Base-by-base conservation (phyloP, 2,797 vertebrate species). In the Naso thynnoides region DNA sequence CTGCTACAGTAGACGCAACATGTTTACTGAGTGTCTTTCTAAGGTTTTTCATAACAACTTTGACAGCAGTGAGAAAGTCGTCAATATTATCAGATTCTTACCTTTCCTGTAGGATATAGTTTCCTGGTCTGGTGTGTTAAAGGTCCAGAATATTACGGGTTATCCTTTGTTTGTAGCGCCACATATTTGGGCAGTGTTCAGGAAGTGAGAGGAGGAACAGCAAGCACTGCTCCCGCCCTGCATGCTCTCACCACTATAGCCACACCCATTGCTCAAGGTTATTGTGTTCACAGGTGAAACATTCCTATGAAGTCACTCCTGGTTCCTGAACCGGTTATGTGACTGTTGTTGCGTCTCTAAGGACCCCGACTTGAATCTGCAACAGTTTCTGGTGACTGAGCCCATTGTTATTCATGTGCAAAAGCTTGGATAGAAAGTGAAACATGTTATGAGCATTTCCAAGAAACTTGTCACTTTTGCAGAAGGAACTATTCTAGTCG, bases 211-310 rank as follows among this genome's bases (percentile, higher is more conserved):
- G 63, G 39, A 73, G 42, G 48, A 76, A 67, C 10, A 58, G 39
- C 48, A 56, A 9, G 79, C 49, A 57, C 49, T 78, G 21, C 76
- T 81, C 73, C 78, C 69, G 5, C 76, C 58, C 74, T 56, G 45
- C 50, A 47, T 54, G 45, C 57, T 73, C 45, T 81, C 56, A 67
- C 61, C 10, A 15, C 31, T 66, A 85, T 60, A 54, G 24, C 86
- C 91, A 75, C 91, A 58, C 93, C 91, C 74, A 85, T 86, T 29
- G 72, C 66, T 16, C 27, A 59, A 39, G 70, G 74, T 79, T 67
- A 87, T 56, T 70, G 62, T 84, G 86, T 15, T 72, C 57, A 78
- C 79, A 91, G 85, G 82, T 90, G 76, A 89, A 62, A 71, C 24
- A 85, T 85, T 88, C 79, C 63, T 73, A 11, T 50, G 19, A 76